Conservation (phyloP, 2,797 vertebrate species). For the Antrozous pallidus region DNA sequence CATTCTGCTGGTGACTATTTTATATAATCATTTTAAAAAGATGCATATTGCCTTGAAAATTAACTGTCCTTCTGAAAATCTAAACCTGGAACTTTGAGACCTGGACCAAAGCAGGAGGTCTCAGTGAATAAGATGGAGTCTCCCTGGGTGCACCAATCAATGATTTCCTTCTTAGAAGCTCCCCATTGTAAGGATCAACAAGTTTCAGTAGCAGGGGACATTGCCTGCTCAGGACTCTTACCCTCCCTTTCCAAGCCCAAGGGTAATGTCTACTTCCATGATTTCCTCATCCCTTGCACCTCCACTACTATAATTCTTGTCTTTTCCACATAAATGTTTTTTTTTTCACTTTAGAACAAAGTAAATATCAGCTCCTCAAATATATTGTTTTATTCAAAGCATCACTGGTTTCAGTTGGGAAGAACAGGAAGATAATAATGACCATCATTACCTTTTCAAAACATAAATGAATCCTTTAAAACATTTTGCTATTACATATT, state of each 20-base stretch:
- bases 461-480: not conserved
- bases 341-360: not conserved
- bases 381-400: not conserved
- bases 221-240: too few species aligned
- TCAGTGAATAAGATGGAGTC: not conserved
- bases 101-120: not conserved
- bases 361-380: not conserved
- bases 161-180: not conserved
- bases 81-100: not conserved
- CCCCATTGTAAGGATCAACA: not conserved
- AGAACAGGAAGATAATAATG: not conserved
- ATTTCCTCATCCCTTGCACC: fast-evolving
- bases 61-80: not conserved
- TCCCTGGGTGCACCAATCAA: not conserved
- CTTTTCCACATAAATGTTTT: not conserved
- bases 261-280: too few species aligned
- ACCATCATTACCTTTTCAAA: not conserved
- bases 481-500: not conserved
- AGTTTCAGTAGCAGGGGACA: not conserved
- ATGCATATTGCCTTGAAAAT: not conserved
- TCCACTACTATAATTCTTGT: not conserved
- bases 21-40: not conserved
- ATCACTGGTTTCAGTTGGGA: not conserved
- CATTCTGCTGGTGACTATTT: not conserved
- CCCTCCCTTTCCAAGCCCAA: not conserved